Conservation (phyloP, 2,113 vertebrate genomes). For the Nipponia nippon region DNA sequence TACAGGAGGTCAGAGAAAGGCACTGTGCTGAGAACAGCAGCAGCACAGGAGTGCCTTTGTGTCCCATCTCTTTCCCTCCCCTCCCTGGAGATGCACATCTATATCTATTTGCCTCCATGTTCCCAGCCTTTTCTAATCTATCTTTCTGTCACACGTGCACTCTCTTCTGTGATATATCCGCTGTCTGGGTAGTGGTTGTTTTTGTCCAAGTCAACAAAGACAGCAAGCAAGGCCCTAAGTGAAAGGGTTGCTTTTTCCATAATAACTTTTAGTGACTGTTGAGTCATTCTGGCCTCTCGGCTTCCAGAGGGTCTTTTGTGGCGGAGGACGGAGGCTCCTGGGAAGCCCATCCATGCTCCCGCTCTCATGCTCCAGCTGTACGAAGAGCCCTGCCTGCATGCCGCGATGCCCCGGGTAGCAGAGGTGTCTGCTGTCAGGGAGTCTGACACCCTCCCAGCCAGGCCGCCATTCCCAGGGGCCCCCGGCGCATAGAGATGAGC, state of each 20-base stretch:
- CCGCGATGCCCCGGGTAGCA: background rate
- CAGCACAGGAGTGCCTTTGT: background rate
- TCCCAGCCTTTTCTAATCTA: background rate
- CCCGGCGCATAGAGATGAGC: background rate
- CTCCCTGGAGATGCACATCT: background rate
- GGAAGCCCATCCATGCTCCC: background rate
- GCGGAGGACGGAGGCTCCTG: background rate
- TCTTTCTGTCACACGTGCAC: background rate
- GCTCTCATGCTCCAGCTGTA: background rate
- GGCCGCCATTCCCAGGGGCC: constrained; percentile 12
- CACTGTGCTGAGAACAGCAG: background rate
- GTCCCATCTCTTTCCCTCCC: background rate
- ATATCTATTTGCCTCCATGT: background rate
- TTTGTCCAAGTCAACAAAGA: constrained; percentile 5
- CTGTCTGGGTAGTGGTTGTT: background rate
- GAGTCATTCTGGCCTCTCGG: background rate
- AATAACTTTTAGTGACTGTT: background rate
- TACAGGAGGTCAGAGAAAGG: fast-evolving
- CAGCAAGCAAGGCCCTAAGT: background rate
- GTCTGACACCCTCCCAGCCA: background rate
- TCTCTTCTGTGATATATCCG: background rate
- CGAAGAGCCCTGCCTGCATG: background rate
- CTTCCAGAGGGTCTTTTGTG: background rate
- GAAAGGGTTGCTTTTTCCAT: background rate
- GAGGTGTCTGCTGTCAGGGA: background rate